Conservation (phyloP, 2,888 invertebrate genomes). For the Tenodera sinensis region DNA sequence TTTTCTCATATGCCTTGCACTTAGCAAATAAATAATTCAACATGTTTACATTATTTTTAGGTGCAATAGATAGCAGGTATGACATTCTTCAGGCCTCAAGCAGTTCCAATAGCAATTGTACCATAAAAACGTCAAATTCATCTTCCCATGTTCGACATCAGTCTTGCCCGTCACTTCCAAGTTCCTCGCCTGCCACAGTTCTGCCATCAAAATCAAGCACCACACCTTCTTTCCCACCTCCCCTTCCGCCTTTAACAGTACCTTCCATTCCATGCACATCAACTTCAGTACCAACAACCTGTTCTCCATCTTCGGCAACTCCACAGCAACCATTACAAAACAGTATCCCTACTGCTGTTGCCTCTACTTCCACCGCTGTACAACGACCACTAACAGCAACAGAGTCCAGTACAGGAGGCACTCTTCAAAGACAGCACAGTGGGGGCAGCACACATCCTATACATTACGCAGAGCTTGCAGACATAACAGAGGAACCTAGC, state of each 20-base stretch:
- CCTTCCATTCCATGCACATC: conserved; percentile 19
- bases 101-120: conserved; percentile 34
- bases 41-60: conserved; percentile 5
- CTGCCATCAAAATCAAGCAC: conserved; percentile 33
- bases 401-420: conserved; percentile 34
- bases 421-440: conserved; percentile 32
- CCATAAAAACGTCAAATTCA: conserved; percentile 15
- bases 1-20: too few species aligned
- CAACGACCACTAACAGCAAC: conserved; percentile 39
- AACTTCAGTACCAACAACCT: conserved; percentile 6
- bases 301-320: conserved; percentile 30
- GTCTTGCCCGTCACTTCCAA: conserved; percentile 28
- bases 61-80: conserved; percentile 44
- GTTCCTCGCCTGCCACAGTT: conserved; percentile 30
- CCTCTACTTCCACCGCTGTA: conserved; percentile 38
- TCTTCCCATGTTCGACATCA: conserved; percentile 32
- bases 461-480: conserved; percentile 38
- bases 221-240: conserved; percentile 34
- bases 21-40: too few species aligned
- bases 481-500: conserved; percentile 47
- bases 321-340: conserved; percentile 41
- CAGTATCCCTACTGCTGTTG: conserved; percentile 27
- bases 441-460: conserved; percentile 29
- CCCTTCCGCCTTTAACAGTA: conserved; percentile 29
- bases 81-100: conserved; percentile 44